Conservation (phyloP, 2,797 vertebrate genomes). For the Eulemur albifrons region DNA sequence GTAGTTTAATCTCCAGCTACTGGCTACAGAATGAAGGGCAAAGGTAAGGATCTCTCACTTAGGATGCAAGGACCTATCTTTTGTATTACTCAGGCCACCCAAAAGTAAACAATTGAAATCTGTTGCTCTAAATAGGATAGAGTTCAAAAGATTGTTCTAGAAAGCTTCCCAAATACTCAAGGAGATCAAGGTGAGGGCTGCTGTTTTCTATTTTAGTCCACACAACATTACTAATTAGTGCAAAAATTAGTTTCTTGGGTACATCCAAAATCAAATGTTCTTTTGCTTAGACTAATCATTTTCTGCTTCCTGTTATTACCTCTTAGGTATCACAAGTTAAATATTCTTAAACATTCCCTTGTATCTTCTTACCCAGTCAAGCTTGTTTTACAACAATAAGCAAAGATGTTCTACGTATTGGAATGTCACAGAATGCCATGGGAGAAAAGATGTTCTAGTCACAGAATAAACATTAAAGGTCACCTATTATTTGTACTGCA, state of each 20-base stretch:
- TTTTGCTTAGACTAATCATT: constrained; percentile 23
- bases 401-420: neutral
- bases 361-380: neutral
- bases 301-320: neutral
- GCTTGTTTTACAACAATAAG: constrained; percentile 5
- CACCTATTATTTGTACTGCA: constrained; percentile 85
- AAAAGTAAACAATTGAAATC: neutral
- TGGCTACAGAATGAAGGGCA: neutral
- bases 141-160: neutral
- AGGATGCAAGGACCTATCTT: neutral
- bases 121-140: neutral
- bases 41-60: neutral
- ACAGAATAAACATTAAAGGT: constrained; percentile 83
- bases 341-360: constrained; percentile 15
- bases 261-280: neutral
- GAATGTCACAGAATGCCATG: neutral
- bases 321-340: constrained; percentile 18
- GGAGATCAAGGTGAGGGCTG: neutral
- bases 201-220: constrained; percentile 16
- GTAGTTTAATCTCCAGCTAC: neutral
- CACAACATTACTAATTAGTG: neutral
- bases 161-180: neutral
- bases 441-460: constrained; percentile 3
- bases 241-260: neutral
- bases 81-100: neutral